A percentile compares a stretch with the other conserved stretches of the same genome.
phyloP scores from a whole-genome alignment of 2,888 invertebrate species.

The Trissolcus brochymenae region DNA sequence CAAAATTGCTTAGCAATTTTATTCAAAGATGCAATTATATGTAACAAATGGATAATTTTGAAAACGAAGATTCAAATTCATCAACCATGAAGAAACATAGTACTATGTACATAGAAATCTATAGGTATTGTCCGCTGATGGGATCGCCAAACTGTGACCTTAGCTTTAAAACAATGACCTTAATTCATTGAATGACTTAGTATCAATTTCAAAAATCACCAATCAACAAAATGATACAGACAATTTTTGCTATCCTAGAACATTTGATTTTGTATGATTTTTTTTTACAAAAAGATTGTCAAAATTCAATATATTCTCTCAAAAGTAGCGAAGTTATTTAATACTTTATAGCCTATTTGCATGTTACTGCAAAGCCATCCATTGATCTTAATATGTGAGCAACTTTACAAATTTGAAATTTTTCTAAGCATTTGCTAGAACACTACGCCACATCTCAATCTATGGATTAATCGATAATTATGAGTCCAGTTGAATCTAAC shows the following conservation, averaged over 20 bases:
- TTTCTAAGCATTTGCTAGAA: slow-evolving; percentile 50
- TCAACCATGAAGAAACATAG: slow-evolving; percentile 11
- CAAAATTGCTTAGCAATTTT: slow-evolving; percentile 2
- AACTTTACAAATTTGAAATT: slow-evolving; percentile 54
- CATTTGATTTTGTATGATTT: slow-evolving; percentile 43
- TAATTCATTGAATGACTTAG: too few species aligned
- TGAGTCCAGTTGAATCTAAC: slow-evolving; percentile 33
- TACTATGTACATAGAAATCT: neutral
- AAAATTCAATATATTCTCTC: slow-evolving; percentile 58
- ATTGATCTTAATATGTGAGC: slow-evolving; percentile 55
- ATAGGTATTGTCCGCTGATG: slow-evolving; percentile 33
- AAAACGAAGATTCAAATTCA: too few species aligned
- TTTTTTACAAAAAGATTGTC: slow-evolving; percentile 59
- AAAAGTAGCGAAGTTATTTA: slow-evolving; percentile 57
- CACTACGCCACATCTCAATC: slow-evolving; percentile 47
- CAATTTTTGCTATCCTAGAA: slow-evolving; percentile 54
- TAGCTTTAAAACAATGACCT: too few species aligned
- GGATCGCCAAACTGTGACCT: neutral
- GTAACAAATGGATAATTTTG: too few species aligned
- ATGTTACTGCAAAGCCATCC: slow-evolving; percentile 51
- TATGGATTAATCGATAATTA: slow-evolving; percentile 43
- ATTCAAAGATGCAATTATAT: too few species aligned
- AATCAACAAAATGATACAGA: slow-evolving; percentile 49
- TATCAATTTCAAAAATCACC: slow-evolving; percentile 40
- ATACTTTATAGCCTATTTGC: slow-evolving; percentile 52